phyloP scores from a whole-genome alignment of 2,113 vertebrate species.

The Rattus rattus region DNA sequence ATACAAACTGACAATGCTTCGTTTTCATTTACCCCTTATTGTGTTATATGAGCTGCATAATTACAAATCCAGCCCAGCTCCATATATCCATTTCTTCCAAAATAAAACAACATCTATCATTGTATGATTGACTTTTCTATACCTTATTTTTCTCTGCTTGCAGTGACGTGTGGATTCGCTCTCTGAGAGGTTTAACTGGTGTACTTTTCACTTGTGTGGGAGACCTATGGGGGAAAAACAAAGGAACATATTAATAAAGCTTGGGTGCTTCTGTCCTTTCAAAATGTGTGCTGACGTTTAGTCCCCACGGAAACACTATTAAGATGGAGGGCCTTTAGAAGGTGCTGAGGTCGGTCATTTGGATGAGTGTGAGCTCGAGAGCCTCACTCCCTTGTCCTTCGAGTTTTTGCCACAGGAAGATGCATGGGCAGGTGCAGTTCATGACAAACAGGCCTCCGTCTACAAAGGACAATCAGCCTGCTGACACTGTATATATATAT shows the following conservation, averaged over 20 bases:
- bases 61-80: neutral
- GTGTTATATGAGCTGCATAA: neutral
- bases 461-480: neutral
- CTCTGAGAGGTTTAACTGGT: slow-evolving; percentile 90
- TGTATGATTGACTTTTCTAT: slow-evolving; percentile 67
- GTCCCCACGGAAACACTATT: neutral
- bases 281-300: neutral
- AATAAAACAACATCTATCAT: slow-evolving; percentile 50
- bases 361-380: neutral
- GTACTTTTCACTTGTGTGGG: slow-evolving; percentile 87
- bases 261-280: neutral
- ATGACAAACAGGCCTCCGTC: neutral
- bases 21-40: slow-evolving; percentile 43
- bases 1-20: neutral
- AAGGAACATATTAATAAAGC: neutral
- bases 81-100: slow-evolving; percentile 37
- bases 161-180: slow-evolving; percentile 86
- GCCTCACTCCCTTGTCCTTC: too few relatives aligned
- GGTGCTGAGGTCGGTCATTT: neutral
- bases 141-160: slow-evolving; percentile 91
- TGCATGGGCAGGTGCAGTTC: neutral
- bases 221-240: slow-evolving; percentile 85
- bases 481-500: neutral
- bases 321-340: neutral
- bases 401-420: neutral